Conservation (phyloP, 2,888 invertebrate genomes). For the Heliothis peltigera region DNA sequence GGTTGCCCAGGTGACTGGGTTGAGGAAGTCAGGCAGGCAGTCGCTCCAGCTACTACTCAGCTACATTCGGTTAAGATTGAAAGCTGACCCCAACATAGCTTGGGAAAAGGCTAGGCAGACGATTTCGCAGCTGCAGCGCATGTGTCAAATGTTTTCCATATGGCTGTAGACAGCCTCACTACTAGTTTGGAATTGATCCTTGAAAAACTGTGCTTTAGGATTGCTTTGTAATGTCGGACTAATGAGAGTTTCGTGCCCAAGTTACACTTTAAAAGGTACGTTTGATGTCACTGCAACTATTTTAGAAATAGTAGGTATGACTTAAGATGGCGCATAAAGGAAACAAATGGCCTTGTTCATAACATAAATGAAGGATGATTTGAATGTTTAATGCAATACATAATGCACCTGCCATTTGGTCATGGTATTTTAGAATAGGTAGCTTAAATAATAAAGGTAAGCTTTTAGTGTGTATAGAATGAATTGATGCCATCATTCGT, state of each 20-base stretch:
- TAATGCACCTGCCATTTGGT: neutral
- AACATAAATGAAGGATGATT: neutral
- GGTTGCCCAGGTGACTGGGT: no score
- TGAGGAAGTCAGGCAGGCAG: no score
- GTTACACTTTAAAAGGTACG: conserved; percentile 36
- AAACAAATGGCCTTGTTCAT: neutral
- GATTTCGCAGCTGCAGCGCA: no score
- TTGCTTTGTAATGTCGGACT: conserved; percentile 44
- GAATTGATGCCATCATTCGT: no score
- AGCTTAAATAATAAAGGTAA: neutral
- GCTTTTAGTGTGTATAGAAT: neutral
- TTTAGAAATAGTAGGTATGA: conserved; percentile 12
- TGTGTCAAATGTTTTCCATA: neutral
- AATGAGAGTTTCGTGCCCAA: conserved; percentile 56
- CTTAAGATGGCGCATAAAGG: neutral
- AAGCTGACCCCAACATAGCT: no score
- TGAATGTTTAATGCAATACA: neutral
- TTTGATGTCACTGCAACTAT: conserved; percentile 22
- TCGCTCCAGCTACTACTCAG: no score
- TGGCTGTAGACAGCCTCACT: neutral
- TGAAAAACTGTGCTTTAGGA: conserved; percentile 41
- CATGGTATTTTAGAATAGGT: neutral
- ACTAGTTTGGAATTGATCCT: conserved; percentile 54
- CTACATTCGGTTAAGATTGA: no score
- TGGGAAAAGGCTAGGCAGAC: no score